These are phyloP conservation scores for Pogonus chalceus DNA, from an alignment of 1,140 invertebrate species.

Conservation along the genomic window DNA sequence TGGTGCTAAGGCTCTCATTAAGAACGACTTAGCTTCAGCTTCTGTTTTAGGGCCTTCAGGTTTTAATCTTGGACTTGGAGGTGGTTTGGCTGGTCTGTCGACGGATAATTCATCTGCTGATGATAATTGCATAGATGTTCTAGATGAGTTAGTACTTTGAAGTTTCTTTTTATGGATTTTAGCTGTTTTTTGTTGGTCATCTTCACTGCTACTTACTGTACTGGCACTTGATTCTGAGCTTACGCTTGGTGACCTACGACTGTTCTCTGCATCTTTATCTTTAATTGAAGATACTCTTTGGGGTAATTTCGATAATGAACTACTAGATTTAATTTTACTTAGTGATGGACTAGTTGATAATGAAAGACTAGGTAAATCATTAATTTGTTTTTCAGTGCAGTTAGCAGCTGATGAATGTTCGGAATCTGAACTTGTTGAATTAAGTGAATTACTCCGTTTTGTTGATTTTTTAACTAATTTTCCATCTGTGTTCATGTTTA, in stretches of 20 bases:
- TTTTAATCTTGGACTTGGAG: conserved; percentile 36
- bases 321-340: conserved; percentile 11
- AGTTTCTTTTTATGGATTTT: conserved; percentile 30
- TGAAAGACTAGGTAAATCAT: background rate
- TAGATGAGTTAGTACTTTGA: conserved; percentile 31
- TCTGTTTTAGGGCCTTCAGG: conserved; percentile 45
- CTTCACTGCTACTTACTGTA: conserved; percentile 42
- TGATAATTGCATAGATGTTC: conserved; percentile 40
- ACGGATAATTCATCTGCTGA: conserved; percentile 46
- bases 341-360: background rate
- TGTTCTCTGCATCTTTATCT: conserved; percentile 32
- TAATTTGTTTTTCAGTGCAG: background rate
- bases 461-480: conserved; percentile 28
- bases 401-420: conserved; percentile 25
- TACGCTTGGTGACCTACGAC: conserved; percentile 32
- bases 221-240: conserved; percentile 32
- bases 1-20: conserved; percentile 56
- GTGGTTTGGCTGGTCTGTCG: conserved; percentile 45
- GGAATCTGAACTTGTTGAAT: conserved; percentile 42
- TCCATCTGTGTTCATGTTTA: conserved; percentile 54
- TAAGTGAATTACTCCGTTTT: conserved; percentile 41
- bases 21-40: conserved; percentile 54
- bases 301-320: conserved; percentile 22
- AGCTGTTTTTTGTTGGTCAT: conserved; percentile 29
- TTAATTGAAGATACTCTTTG: conserved; percentile 25